Evolutionary conservation across 2,113 vertebrate genomes (phyloP).

Genomic region (Ia io): DNA sequence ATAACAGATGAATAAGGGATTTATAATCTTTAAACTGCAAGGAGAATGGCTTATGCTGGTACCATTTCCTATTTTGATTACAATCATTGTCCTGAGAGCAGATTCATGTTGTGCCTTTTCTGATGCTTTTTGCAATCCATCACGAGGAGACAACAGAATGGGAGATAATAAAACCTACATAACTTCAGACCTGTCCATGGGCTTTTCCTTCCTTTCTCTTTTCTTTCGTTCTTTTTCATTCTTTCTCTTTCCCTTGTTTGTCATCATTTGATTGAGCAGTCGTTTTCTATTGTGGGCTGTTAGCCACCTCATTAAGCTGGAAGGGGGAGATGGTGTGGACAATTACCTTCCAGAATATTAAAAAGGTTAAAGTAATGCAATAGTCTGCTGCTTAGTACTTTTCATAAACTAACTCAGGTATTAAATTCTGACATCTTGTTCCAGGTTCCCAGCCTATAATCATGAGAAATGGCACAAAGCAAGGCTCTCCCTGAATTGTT

Average conservation of each 20-base stretch:
- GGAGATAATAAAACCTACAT: slow-evolving; percentile 72
- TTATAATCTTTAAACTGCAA: slow-evolving; percentile 71
- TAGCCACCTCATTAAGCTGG: slow-evolving; percentile 81
- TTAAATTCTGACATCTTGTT: slow-evolving; percentile 61
- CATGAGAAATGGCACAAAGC: slow-evolving; percentile 46
- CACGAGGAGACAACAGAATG: slow-evolving; percentile 71
- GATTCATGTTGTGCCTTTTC: slow-evolving; percentile 73
- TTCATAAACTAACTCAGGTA: slow-evolving; percentile 55
- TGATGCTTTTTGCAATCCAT: slow-evolving; percentile 79
- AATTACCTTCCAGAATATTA: slow-evolving; percentile 78
- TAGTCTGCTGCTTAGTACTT: slow-evolving; percentile 24
- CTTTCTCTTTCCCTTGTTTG: slow-evolving; percentile 53
- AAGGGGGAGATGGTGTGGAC: slow-evolving; percentile 63
- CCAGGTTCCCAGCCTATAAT: slow-evolving; percentile 40
- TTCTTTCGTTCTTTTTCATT: background rate
- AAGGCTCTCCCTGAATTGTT: slow-evolving; percentile 53
- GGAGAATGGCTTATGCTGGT: slow-evolving; percentile 63
- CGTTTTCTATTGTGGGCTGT: slow-evolving; percentile 62
- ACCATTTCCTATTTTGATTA: slow-evolving; percentile 77
- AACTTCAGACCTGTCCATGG: slow-evolving; percentile 71
- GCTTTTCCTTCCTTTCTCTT: background rate
- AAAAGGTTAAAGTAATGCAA: slow-evolving; percentile 78
- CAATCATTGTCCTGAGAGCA: slow-evolving; percentile 74
- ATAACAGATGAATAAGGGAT: slow-evolving; percentile 73
- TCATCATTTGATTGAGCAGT: slow-evolving; percentile 65